A percentile compares a stretch with the other conserved stretches of the same genome.
Evolutionary conservation across 2,888 invertebrate genomes (phyloP).

Genomic region (Sesia bembeciformis): DNA sequence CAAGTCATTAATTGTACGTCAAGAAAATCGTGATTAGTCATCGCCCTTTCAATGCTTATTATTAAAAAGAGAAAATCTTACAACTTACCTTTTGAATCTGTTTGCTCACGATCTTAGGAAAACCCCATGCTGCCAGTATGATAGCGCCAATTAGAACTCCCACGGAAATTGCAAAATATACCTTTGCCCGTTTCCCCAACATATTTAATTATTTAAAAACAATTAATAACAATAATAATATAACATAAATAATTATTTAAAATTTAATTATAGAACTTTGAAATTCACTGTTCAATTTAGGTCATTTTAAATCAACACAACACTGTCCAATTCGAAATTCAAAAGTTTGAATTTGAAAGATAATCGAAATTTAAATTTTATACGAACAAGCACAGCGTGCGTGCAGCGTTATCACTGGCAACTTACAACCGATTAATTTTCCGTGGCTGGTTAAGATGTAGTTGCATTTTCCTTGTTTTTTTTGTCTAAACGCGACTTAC

Average conservation of each 20-base stretch:
- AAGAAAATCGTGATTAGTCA: too few relatives aligned
- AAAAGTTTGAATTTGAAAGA: background rate
- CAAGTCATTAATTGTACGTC: too few relatives aligned
- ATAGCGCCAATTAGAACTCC: slow-evolving; percentile 47
- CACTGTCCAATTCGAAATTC: background rate
- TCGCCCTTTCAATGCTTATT: too few relatives aligned
- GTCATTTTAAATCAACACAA: background rate
- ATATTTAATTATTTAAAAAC: slow-evolving; percentile 19
- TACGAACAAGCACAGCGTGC: background rate
- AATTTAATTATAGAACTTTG: background rate
- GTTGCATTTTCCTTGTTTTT: background rate
- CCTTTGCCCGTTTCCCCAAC: slow-evolving; percentile 46
- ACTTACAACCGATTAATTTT: background rate
- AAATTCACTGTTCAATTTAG: background rate
- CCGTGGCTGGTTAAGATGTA: background rate
- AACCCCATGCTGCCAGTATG: slow-evolving; percentile 60
- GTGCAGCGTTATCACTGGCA: background rate
- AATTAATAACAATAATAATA: background rate
- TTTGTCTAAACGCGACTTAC: background rate
- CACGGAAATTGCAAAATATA: slow-evolving; percentile 42
- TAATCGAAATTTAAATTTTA: background rate
- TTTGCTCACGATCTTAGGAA: slow-evolving; percentile 54
- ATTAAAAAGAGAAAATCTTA: background rate
- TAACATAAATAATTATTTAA: background rate
- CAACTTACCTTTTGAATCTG: slow-evolving; percentile 63